Base-by-base conservation (phyloP, 2,797 vertebrate genomes). In the Acestrorhynchus altus region DNA sequence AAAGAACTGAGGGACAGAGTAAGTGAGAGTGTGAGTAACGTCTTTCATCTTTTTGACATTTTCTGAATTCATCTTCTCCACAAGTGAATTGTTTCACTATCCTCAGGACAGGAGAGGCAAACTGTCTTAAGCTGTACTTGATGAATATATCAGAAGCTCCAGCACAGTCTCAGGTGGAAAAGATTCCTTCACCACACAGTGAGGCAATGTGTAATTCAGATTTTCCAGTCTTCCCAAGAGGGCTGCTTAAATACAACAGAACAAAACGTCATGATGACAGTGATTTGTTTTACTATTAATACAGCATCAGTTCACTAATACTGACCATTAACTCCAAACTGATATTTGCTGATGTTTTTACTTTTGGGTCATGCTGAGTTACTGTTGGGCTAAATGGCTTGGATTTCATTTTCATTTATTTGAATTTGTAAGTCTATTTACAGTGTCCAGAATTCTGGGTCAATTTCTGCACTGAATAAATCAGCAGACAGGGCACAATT, bases 51-150 rank as follows among this genome's bases (percentile, higher is more conserved):
- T 26, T 47, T 28, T 26, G 44, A 28, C 46, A 20, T 68, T 31
- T 68, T 68, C n/a, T 15, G n/a, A 35, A 46, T 42, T 20, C 7
- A 39, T 63, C 61, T 66, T 11, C 28, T 26, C 56, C 59, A 20
- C 16, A 20, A 75, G 63, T 31, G 39, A 60, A 51, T 52, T 20
- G 35, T 61, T 40, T 69, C 56, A 20, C 56, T 8, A 72, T 56
- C 47, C 59, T 46, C 40, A 39, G 60, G 31, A 52, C 46, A 28
- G 28, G 35, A 71, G 31, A 51, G 16, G 15, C 20, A 10, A 26
- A 35, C 13, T 8, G 40, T 12, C 44, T 1, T 16, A 64, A 61
- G 20, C 65, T n/a, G 20, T 44, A 40, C n/a, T 65, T 44, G 63
- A 44, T 24, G 20, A 16, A 15, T 28, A 15, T 57, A 57, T 57